Base-by-base conservation (phyloP, 2,888 invertebrate species). In the Pristionchus exspectatus region DNA sequence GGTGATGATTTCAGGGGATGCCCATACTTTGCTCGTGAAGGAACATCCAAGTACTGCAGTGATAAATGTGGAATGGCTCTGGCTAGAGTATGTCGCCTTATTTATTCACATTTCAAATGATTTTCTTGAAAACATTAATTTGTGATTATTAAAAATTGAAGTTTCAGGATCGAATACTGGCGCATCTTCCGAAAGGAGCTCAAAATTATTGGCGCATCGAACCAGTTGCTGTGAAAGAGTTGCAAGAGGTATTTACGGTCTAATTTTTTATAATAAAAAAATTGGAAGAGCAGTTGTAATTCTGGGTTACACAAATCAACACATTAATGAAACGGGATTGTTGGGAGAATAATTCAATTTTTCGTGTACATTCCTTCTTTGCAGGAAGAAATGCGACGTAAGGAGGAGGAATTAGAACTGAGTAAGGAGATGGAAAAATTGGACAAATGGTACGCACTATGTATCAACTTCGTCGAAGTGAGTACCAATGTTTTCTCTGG, bases 11-110 rank as follows among this genome's bases (percentile, higher is more conserved):
- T 12, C 81, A 85, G 72, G n/a, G 74, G 38, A 12, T 89, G 89
- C 24, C 0, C 7, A n/a, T 18, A 63, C 44, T 59, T 84, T 50
- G n/a, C 88, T 14, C 90, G 88, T 27, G 89, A 86, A 33, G 38
- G 38, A 38, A 38, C 38, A 38, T 92, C 93, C n/a, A 93, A 92
- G 72, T 93, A 93, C 90, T 93, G 93, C 89, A 92, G 92, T 10
- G 91, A 93, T 59, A 87, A 88, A n/a, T 93, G 93, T 54, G 93
- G 93, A 50, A 54, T 91, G 63, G 91, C 89, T 21, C 33, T 91
- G 91, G 92, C 92, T 27, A 89, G 90, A 89, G 89, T 89, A 50
- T 9, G 44, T 50, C 4, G 18, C 4, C 21, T 21, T 16, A 72
- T 33, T 33, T 16, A n/a, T 63, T 63, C n/a, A 7, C 3, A n/a